phyloP scores from a whole-genome alignment of 2,888 invertebrate species.

The Molanna angustata region DNA sequence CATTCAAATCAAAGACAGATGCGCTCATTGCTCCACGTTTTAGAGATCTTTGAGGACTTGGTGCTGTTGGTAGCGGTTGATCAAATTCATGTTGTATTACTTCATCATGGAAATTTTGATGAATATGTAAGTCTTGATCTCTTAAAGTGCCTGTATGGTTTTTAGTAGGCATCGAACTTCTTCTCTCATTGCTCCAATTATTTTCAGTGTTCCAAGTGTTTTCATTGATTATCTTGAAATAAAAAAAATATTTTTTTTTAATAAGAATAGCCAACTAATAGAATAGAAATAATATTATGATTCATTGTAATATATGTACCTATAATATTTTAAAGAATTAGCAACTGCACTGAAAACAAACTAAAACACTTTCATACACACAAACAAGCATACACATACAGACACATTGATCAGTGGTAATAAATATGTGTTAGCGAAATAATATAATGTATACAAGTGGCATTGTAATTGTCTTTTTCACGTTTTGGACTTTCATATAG shows the following conservation, averaged over 20 bases:
- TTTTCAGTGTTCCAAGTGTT: constrained; percentile 9
- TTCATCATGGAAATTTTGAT: constrained; percentile 33
- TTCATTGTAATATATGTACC: neutral
- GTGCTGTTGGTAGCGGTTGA: constrained; percentile 45
- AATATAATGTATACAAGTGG: too few relatives aligned
- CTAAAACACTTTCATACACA: too few relatives aligned
- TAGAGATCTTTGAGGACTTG: constrained; percentile 46
- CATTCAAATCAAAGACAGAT: constrained; percentile 57
- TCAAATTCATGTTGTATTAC: constrained; percentile 38
- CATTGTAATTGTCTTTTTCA: too few relatives aligned
- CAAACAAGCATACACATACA: too few relatives aligned
- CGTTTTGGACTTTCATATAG: too few relatives aligned
- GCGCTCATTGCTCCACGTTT: constrained; percentile 51
- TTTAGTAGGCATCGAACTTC: constrained; percentile 20
- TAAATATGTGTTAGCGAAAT: too few relatives aligned
- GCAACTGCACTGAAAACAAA: too few relatives aligned
- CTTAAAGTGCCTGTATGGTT: constrained; percentile 29
- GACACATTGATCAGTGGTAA: too few relatives aligned
- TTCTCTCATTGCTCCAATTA: constrained; percentile 22
- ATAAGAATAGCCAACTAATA: neutral
- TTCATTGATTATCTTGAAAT: constrained; percentile 1
- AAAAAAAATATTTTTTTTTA: too few relatives aligned
- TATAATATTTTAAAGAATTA: neutral
- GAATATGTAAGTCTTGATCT: constrained; percentile 29
- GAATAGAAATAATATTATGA: neutral